A percentile compares a stretch with the other conserved stretches of the same genome.
Conservation (phyloP, 2,113 vertebrate species). For the Dendrocopos noguchii region DNA sequence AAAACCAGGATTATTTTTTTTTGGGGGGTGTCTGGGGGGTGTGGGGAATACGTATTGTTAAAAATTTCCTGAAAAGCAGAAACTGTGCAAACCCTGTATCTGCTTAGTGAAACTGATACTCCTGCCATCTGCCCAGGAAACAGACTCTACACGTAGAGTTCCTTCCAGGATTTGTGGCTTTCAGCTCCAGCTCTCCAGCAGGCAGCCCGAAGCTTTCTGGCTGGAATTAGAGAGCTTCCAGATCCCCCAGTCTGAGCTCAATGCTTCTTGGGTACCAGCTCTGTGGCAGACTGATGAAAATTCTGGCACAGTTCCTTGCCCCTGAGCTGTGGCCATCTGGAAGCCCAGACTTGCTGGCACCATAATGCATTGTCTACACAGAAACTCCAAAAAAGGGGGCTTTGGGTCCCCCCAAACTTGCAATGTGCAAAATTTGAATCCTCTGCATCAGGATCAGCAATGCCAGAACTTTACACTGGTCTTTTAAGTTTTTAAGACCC, state of each 20-base stretch:
- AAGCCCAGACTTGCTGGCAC: not conserved
- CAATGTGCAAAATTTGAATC: not conserved
- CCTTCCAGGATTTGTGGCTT: not conserved
- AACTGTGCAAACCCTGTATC: not conserved
- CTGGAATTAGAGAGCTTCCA: not conserved
- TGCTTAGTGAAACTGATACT: not conserved
- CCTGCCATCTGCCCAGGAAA: not conserved
- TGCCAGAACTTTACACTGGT: not conserved
- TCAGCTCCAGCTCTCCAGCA: not conserved
- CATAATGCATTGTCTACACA: not conserved
- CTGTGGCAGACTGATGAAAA: not conserved
- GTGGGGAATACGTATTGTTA: not conserved
- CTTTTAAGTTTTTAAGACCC: not conserved
- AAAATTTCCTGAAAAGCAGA: slow-evolving; percentile 16
- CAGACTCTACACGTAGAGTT: not conserved
- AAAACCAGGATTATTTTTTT: not conserved
- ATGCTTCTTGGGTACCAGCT: not conserved
- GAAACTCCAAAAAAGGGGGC: not conserved
- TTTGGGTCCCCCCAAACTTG: not conserved
- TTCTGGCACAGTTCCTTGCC: slow-evolving; percentile 17
- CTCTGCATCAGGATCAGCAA: not conserved
- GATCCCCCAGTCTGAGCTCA: not conserved
- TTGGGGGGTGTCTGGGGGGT: not conserved
- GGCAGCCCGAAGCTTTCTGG: not conserved
- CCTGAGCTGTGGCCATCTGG: slow-evolving; percentile 5